Evolutionary conservation across 1,140 invertebrate genomes (phyloP).

Genomic region (Pristionchus pacificus): DNA sequence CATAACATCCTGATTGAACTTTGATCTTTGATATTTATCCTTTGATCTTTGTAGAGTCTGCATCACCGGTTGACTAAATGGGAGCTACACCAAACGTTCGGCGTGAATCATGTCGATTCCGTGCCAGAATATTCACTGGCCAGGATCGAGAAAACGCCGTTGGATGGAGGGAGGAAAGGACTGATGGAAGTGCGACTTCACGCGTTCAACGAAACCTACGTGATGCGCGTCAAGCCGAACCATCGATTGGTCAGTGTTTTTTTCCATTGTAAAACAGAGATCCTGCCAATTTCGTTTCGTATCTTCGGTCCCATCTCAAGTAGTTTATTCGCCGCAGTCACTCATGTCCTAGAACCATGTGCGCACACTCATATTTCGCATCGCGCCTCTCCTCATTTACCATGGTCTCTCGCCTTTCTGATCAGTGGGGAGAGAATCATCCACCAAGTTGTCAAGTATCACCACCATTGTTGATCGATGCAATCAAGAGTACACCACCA

Average conservation of each 20-base stretch:
- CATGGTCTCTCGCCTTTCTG: no score
- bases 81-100: slow-evolving; percentile 48
- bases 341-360: neutral
- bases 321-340: neutral
- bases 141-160: neutral
- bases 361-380: slow-evolving; percentile 1
- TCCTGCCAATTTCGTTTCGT: neutral
- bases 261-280: no score
- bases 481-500: no score
- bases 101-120: slow-evolving; percentile 43
- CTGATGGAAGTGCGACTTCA: slow-evolving; percentile 37
- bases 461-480: no score
- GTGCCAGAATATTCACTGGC: neutral
- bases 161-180: slow-evolving; percentile 22
- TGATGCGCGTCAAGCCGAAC: slow-evolving; percentile 46
- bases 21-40: no score
- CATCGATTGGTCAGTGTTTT: slow-evolving; percentile 36
- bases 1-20: no score
- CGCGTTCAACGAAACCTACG: slow-evolving; percentile 48
- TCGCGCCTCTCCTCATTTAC: slow-evolving; percentile 13
- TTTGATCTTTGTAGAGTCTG: slow-evolving; percentile 47
- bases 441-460: no score
- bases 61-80: slow-evolving; percentile 45
- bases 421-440: no score
- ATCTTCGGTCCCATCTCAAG: slow-evolving; percentile 1